Percentiles rank a stretch among this genome's conserved stretches.
phyloP scores from a whole-genome alignment of 2,888 invertebrate species.

The Limnephilus marmoratus region DNA sequence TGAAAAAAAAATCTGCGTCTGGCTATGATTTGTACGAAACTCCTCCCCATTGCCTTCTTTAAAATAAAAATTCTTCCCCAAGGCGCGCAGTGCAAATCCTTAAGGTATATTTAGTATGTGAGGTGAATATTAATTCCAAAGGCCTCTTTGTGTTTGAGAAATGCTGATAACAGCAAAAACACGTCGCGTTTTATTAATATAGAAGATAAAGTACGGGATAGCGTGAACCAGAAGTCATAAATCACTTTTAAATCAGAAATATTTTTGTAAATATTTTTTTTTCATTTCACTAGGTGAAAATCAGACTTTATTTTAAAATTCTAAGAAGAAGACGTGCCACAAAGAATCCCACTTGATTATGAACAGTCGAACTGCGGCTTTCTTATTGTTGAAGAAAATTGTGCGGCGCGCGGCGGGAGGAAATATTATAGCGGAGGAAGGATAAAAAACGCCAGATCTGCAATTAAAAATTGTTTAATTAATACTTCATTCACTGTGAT shows the following conservation, averaged over 20 bases:
- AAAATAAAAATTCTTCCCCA: neutral
- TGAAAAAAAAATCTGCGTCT: neutral
- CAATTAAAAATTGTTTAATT: neutral
- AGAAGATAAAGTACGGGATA: neutral
- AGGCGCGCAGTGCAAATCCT: neutral
- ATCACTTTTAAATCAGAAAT: neutral
- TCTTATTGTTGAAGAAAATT: neutral
- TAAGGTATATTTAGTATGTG: neutral
- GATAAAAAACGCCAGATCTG: neutral
- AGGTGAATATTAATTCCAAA: neutral
- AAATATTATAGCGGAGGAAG: neutral
- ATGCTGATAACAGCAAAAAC: conserved; percentile 2
- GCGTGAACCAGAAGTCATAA: conserved; percentile 2
- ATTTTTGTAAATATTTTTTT: neutral
- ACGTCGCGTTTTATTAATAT: conserved; percentile 2
- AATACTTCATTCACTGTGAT: neutral
- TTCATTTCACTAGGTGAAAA: neutral
- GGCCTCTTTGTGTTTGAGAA: neutral
- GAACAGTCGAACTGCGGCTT: neutral
- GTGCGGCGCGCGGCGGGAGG: no score
- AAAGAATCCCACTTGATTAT: neutral
- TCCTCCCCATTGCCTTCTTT: neutral
- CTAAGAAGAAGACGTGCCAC: neutral
- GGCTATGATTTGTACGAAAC: neutral
- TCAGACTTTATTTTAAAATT: neutral